Percentiles rank a stretch among this genome's conserved stretches.
These are phyloP conservation scores for Acanthaster planci DNA, from an alignment of 35 echinoderm and acorn worm species.

Conservation along the genomic window DNA sequence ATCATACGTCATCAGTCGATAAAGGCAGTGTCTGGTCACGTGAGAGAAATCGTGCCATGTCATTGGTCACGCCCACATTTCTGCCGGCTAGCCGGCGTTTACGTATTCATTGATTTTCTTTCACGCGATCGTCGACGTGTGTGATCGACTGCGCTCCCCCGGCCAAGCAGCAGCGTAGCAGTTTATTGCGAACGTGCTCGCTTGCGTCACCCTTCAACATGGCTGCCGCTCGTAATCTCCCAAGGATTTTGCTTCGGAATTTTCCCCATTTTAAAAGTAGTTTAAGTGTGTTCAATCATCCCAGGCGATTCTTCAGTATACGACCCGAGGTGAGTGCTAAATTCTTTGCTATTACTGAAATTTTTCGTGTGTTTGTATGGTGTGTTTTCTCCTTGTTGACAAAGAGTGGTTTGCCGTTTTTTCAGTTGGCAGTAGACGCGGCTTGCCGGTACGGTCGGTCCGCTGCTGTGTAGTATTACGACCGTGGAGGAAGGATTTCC, in stretches of 20 bases:
- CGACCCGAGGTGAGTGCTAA: background rate
- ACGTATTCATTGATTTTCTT: no score
- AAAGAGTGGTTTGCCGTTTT: no score
- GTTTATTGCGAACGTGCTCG: no score
- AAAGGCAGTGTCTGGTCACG: slow-evolving; percentile 16
- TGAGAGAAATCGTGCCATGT: slow-evolving; percentile 2
- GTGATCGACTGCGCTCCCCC: no score
- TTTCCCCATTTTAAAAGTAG: background rate
- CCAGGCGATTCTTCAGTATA: background rate
- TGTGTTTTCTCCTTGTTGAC: no score
- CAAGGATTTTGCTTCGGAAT: background rate
- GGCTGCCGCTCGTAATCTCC: background rate
- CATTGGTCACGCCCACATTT: slow-evolving; percentile 31
- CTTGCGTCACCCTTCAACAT: background rate
- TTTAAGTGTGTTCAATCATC: background rate
- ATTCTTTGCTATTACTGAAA: background rate
- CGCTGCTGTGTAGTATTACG: no score
- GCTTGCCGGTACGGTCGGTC: no score
- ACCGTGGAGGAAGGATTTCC: no score
- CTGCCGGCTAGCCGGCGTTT: background rate
- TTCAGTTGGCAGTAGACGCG: no score
- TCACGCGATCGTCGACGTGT: no score
- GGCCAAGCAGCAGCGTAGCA: no score
- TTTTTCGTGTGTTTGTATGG: background rate
- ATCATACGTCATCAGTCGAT: background rate